Percentiles rank a stretch among this genome's conserved stretches.
Evolutionary conservation across 2,888 invertebrate species (phyloP).

Genomic region (Drosophila stalkeri): DNA sequence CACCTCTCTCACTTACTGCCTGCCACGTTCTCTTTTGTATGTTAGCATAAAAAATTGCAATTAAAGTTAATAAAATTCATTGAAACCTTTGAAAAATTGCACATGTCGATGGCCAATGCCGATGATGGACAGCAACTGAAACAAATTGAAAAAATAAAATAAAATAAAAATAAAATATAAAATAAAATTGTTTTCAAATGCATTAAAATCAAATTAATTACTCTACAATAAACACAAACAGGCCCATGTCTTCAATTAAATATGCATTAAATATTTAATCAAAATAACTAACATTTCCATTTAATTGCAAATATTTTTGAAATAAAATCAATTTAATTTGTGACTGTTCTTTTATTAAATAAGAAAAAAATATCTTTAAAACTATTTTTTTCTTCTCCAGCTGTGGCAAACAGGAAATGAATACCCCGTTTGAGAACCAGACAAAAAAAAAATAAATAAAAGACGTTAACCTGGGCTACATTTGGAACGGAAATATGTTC

Average conservation of each 20-base stretch:
- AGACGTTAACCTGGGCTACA: conserved; percentile 25
- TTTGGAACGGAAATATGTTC: conserved; percentile 71
- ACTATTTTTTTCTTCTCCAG: conserved; percentile 12
- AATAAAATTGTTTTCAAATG: conserved; percentile 24
- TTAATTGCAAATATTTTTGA: not conserved
- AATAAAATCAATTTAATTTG: not conserved
- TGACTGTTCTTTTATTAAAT: not conserved
- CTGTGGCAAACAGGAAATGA: conserved; percentile 66
- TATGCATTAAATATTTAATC: not conserved
- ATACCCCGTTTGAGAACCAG: conserved; percentile 43
- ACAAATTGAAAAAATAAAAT: conserved; percentile 16
- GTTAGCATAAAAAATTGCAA: not conserved
- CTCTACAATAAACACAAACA: conserved; percentile 1
- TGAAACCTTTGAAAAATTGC: conserved; percentile 34
- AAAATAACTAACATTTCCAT: not conserved
- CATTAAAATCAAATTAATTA: conserved; percentile 42
- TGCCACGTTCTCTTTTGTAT: not conserved
- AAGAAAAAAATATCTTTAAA: not conserved
- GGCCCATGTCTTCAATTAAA: not conserved
- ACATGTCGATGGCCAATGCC: conserved; percentile 1
- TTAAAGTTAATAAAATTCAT: conserved; percentile 51
- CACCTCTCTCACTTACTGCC: no score
- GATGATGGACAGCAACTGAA: conserved; percentile 3
- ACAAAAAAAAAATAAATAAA: not conserved
- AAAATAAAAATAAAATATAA: not conserved